Evolutionary conservation across 2,113 vertebrate genomes (phyloP).

Genomic region (Ardeotis arabs): DNA sequence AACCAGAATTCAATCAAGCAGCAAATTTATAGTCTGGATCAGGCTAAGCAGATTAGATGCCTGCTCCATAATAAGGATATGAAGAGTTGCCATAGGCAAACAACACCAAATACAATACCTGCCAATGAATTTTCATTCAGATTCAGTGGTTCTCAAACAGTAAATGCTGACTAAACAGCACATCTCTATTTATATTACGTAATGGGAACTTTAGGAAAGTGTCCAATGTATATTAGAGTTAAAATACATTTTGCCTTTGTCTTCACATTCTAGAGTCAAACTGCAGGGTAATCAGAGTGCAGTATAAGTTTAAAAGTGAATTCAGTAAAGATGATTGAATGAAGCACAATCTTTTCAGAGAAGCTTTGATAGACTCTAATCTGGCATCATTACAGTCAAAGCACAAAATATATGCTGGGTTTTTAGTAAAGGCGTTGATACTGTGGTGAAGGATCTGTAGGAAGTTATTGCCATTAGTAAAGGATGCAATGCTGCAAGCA

Average conservation of each 20-base stretch:
- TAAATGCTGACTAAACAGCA: background rate
- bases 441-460: background rate
- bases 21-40: constrained; percentile 30
- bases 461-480: background rate
- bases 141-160: background rate
- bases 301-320: background rate
- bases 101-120: background rate
- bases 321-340: background rate
- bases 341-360: background rate
- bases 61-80: background rate
- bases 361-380: background rate
- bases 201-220: background rate
- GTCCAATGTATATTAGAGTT: background rate
- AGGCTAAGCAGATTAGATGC: constrained; percentile 24
- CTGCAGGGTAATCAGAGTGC: background rate
- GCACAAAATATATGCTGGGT: background rate
- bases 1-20: constrained; percentile 21
- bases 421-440: background rate
- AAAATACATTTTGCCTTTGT: background rate
- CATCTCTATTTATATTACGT: background rate
- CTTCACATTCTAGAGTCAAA: background rate
- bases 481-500: background rate
- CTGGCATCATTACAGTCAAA: background rate
- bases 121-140: background rate
- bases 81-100: background rate